phyloP scores from a whole-genome alignment of 1,140 invertebrate species.

The Ips nitidus region DNA sequence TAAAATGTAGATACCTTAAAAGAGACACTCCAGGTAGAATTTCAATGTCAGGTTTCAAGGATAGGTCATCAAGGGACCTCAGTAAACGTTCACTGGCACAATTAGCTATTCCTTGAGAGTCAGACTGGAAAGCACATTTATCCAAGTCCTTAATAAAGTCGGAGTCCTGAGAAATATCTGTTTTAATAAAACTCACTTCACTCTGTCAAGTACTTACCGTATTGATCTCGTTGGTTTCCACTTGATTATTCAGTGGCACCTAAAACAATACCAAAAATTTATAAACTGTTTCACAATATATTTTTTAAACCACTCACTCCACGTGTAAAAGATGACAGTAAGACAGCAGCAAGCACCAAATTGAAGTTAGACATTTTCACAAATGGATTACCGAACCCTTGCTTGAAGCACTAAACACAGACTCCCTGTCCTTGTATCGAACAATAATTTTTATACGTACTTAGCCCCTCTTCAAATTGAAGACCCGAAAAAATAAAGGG shows the following conservation, averaged over 20 bases:
- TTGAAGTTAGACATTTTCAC: too few species aligned
- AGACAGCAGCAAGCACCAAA: too few species aligned
- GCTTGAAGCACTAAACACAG: slow-evolving; percentile 7
- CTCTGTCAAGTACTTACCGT: slow-evolving; percentile 4
- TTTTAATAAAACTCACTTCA: slow-evolving; percentile 6
- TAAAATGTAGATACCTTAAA: slow-evolving; percentile 51
- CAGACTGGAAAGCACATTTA: slow-evolving; percentile 37
- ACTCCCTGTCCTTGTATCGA: slow-evolving; percentile 5
- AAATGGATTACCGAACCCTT: too few species aligned
- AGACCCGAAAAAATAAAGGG: slow-evolving; percentile 22
- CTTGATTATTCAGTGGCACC: slow-evolving; percentile 15
- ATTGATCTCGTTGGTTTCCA: slow-evolving; percentile 16
- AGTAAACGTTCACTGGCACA: slow-evolving; percentile 63
- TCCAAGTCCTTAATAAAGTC: slow-evolving; percentile 21
- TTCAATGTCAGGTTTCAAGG: slow-evolving; percentile 59
- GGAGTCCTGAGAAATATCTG: slow-evolving; percentile 12
- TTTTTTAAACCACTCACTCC: slow-evolving; percentile 20
- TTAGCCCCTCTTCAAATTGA: slow-evolving; percentile 17
- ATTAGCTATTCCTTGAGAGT: slow-evolving; percentile 56
- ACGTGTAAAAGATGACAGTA: slow-evolving; percentile 4
- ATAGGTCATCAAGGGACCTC: slow-evolving; percentile 58
- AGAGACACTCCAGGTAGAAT: slow-evolving; percentile 62
- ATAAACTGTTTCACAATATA: slow-evolving; percentile 8
- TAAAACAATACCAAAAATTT: slow-evolving; percentile 11
- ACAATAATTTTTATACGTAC: slow-evolving; percentile 26